phyloP scores from a whole-genome alignment of 2,888 invertebrate genomes.

The Epinotia ramella region DNA sequence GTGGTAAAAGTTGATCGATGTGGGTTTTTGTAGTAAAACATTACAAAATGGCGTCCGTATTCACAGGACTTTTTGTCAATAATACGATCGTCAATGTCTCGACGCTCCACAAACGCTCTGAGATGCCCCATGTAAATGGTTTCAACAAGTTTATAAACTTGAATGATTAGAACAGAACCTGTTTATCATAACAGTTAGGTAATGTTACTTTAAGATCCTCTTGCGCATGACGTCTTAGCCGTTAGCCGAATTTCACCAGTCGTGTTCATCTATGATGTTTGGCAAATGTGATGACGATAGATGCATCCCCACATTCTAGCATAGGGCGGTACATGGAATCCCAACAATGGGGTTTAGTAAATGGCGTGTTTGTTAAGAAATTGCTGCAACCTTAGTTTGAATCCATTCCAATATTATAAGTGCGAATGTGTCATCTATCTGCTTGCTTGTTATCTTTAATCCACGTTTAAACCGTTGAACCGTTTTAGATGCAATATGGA shows the following conservation, averaged over 20 bases:
- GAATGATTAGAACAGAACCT: background rate
- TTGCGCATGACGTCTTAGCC: background rate
- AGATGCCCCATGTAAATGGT: background rate
- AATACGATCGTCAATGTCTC: background rate
- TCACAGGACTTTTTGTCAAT: background rate
- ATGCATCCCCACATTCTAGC: background rate
- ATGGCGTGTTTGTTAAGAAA: background rate
- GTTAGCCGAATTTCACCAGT: background rate
- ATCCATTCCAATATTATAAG: too few relatives aligned
- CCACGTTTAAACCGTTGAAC: too few relatives aligned
- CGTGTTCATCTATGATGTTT: constrained; percentile 9
- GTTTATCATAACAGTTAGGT: background rate
- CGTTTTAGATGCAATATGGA: too few relatives aligned
- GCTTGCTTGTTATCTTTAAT: too few relatives aligned
- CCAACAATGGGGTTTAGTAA: background rate
- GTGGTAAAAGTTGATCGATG: too few relatives aligned
- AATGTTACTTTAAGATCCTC: background rate
- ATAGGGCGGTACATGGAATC: background rate
- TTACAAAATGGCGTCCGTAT: background rate
- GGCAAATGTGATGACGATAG: background rate
- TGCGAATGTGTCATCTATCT: too few relatives aligned
- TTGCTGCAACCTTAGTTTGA: too few relatives aligned
- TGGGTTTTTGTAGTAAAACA: too few relatives aligned
- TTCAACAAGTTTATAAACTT: constrained; percentile 4
- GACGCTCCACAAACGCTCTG: background rate